Evolutionary conservation across 2,113 vertebrate genomes (phyloP).

Genomic region (Gavia stellata): DNA sequence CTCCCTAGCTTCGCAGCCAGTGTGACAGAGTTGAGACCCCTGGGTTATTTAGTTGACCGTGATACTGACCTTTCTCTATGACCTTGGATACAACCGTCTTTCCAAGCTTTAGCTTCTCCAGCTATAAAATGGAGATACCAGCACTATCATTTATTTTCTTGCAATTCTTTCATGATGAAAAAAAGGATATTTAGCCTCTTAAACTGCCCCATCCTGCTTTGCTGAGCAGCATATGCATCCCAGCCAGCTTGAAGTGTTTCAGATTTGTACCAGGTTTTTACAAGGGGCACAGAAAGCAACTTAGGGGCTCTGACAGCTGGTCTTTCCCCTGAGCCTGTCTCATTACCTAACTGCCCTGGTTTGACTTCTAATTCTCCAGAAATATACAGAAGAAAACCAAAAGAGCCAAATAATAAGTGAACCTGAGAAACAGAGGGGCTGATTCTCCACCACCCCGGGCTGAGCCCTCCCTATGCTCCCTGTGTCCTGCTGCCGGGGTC

Average conservation of each 20-base stretch:
- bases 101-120: background rate
- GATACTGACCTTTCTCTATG: background rate
- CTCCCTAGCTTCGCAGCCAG: background rate
- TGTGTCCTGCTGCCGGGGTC: background rate
- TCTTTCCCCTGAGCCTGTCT: background rate
- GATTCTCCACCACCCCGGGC: background rate
- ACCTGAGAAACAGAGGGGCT: background rate
- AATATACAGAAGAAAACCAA: background rate
- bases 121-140: background rate
- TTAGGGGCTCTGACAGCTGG: background rate
- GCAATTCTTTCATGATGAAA: background rate
- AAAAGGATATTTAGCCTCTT: background rate
- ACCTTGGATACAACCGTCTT: background rate
- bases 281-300: background rate
- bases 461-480: fast-evolving
- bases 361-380: background rate
- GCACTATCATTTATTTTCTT: background rate
- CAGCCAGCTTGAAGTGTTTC: background rate
- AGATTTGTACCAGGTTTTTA: background rate
- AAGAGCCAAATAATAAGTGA: background rate
- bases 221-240: background rate
- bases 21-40: background rate
- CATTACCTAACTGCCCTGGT: background rate
- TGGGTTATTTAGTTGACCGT: background rate
- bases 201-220: background rate